Base-by-base conservation (phyloP, 2,797 vertebrate genomes). In the Selene dorsalis region DNA sequence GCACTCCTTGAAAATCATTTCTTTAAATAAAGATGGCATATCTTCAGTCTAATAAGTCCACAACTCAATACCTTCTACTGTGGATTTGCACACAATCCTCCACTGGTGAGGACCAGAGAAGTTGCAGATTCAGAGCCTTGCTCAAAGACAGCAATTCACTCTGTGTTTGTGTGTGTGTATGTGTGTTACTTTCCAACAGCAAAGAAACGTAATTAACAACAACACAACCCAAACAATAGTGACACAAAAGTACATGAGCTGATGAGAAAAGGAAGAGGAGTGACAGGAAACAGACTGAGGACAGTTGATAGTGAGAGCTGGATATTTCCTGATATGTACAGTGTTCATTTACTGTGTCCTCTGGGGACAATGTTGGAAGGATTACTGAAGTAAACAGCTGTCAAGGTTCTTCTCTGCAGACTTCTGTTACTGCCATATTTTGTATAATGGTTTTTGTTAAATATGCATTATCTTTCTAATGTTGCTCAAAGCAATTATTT, bases 51-150 rank as follows among this genome's bases (percentile, higher is more conserved):
- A 43, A 59, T 4, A 24, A 16, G n/a, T 20, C 43, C 38, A 41
- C 16, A 64, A 13, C n/a, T 22, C 32, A 35, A 35, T 35, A 35
- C 7, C 7, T 35, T 35, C 32, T 35, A 35, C 32, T 35, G 32
- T 8, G 32, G 30, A 30, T 30, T 30, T 30, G 30, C 66, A 48
- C 52, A 69, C 60, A 38, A 10, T 28, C 35, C 38, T 78, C 53
- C 43, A 61, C 16, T 79, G 55, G 4, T 24, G 22, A 68, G 30
- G 71, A 12, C 32, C 64, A 68, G 45, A 70, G 69, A 32, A 76
- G 72, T 18, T 69, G 66, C 57, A 58, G 69, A 55, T 74, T 3
- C 41, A 20, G 8, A 74, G 69, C 60, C 63, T 71, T 62, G 77
- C 82, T 77, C 69, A 30, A 52, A 73, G 32, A 45, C 45, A 26